phyloP scores from a whole-genome alignment of 64 coral and sea anemone species.

The Hydrozoanthus tunicans region DNA sequence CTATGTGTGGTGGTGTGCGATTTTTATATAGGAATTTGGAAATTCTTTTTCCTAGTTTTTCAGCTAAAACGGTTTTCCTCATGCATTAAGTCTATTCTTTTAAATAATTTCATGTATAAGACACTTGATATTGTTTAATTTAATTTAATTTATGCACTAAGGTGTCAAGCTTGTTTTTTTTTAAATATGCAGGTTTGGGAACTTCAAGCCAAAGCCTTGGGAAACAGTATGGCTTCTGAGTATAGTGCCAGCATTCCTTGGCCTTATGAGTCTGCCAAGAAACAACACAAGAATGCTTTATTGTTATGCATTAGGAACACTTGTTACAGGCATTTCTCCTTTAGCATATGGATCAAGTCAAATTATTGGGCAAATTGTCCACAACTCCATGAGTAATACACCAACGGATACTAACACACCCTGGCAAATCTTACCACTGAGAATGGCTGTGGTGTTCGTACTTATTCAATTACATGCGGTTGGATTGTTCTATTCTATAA shows the following conservation, averaged over 20 bases:
- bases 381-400: constrained; percentile 40
- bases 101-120: too few relatives aligned
- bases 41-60: too few relatives aligned
- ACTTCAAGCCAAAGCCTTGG: constrained; percentile 61
- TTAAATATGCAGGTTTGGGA: constrained; percentile 31
- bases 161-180: not conserved
- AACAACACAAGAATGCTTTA: constrained; percentile 81
- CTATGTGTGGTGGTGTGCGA: too few relatives aligned
- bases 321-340: constrained; percentile 77
- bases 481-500: constrained; percentile 81
- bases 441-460: constrained; percentile 78
- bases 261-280: constrained; percentile 79
- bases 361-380: constrained; percentile 37
- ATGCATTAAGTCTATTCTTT: too few relatives aligned
- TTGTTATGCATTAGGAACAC: constrained; percentile 68
- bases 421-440: constrained; percentile 68
- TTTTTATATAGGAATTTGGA: too few relatives aligned
- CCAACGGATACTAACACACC: constrained; percentile 13
- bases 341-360: constrained; percentile 74
- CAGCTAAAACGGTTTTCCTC: too few relatives aligned
- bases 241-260: constrained; percentile 67
- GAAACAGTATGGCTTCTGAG: constrained; percentile 76
- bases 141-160: too few relatives aligned
- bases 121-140: too few relatives aligned
- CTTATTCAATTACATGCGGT: constrained; percentile 86